Conservation (phyloP, 2,113 vertebrate genomes). For the Tachycineta bicolor region DNA sequence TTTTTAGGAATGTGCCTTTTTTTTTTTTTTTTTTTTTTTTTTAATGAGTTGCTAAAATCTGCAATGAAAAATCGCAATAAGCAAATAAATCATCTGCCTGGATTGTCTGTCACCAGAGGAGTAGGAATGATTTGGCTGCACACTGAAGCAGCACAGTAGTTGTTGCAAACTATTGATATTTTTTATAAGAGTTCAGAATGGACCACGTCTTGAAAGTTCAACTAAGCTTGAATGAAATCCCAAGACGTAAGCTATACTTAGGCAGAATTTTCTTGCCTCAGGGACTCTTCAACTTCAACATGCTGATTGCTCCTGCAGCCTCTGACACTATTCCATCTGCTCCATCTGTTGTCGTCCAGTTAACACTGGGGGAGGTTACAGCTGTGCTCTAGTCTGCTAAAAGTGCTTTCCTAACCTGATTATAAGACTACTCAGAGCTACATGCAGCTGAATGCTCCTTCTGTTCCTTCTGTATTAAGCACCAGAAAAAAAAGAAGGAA, state of each 20-base stretch:
- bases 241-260: background rate
- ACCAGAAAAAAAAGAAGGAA: rapidly evolving
- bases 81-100: background rate
- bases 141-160: background rate
- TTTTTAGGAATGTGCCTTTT: conserved; percentile 24
- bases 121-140: background rate
- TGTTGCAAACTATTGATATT: background rate
- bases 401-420: conserved; percentile 8
- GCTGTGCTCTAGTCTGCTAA: background rate
- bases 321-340: conserved; percentile 55
- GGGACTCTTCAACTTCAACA: background rate
- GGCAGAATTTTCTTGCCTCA: conserved; percentile 16
- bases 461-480: background rate
- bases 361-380: conserved; percentile 19
- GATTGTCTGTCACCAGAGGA: conserved; percentile 4
- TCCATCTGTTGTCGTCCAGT: conserved; percentile 50
- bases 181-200: background rate
- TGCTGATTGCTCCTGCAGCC: conserved; percentile 15
- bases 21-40: background rate
- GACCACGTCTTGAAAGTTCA: conserved; percentile 21
- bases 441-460: background rate
- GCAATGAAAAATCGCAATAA: conserved; percentile 2
- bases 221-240: conserved; percentile 36
- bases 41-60: conserved; percentile 30
- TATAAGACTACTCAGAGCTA: background rate